Base-by-base conservation (phyloP, 2,797 vertebrate species). In the Perodicticus potto region DNA sequence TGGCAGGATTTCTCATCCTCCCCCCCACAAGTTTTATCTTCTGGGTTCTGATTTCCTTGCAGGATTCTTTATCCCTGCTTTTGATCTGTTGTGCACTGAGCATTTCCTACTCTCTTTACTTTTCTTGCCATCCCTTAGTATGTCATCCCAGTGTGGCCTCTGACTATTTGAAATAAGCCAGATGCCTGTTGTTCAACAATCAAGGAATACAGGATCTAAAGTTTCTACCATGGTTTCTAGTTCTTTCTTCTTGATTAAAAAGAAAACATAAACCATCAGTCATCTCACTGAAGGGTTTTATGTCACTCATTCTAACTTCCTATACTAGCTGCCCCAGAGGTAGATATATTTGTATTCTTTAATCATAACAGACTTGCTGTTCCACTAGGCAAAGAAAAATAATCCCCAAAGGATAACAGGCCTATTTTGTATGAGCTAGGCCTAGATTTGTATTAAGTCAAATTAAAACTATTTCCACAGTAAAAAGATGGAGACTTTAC, bases 161-260 rank as follows among this genome's bases (percentile, higher is more conserved):
- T 90, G 27, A 91, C 40, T 83, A 5, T 67, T 94, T 86, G 14
- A 97, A 96, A 86, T 67, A 94, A 89, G 14, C n/a, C 69, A 93
- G 6, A 80, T 92, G 76, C 7, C 57, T 88, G 20, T 70, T 94
- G 73, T 80, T 89, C 94, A 88, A 73, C 40, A 89, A 80, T 70
- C 53, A 89, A 91, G 11, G 4, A 7, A 95, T 29, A 63, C 82
- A 45, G 37, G 8, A 86, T 74, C 32, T 86, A 57, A 88, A 70
- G n/a, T 84, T 92, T 70, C 32, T 74, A 77, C 69, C 11, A 45
- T 83, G 91, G n/a, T 3, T 53, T 95, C n/a, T 59, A 74, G 63
- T 78, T 14, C 5, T 27, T 89, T 87, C 76, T 86, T 67, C 25
- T 95, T 94, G 9, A 65, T 86, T 93, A 91, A 83, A 95, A 74